phyloP scores from a whole-genome alignment of 2,888 invertebrate species.

The Tryphoninae sp. region DNA sequence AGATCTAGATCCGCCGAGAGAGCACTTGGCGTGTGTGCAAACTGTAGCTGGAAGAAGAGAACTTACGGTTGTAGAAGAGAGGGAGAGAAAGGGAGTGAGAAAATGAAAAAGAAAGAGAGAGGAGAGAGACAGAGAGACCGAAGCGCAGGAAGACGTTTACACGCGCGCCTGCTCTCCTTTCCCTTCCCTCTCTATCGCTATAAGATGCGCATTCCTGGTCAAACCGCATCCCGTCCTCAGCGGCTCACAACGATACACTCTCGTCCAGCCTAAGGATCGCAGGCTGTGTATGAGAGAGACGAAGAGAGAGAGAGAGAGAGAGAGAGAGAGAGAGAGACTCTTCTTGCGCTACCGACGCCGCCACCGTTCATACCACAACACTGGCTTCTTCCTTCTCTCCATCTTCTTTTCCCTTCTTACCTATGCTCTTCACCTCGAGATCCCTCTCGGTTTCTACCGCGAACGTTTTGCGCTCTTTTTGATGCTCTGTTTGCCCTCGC shows the following conservation, averaged over 20 bases:
- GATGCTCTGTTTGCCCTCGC: slow-evolving; percentile 68
- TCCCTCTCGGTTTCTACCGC: slow-evolving; percentile 50
- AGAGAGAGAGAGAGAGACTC: slow-evolving; percentile 20
- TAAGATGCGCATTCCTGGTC: slow-evolving; percentile 69
- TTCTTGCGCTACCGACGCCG: slow-evolving; percentile 61
- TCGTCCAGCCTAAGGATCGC: slow-evolving; percentile 36
- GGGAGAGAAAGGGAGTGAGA: slow-evolving; percentile 14
- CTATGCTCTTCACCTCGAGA: slow-evolving; percentile 17
- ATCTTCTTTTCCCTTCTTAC: slow-evolving; percentile 11
- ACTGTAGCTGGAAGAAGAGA: slow-evolving; percentile 50
- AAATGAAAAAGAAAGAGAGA: background rate
- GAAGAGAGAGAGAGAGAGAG: background rate
- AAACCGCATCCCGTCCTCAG: slow-evolving; percentile 70
- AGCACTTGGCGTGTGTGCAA: slow-evolving; percentile 45
- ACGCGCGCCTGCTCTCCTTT: slow-evolving; percentile 46
- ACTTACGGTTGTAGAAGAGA: slow-evolving; percentile 29
- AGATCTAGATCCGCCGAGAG: slow-evolving; percentile 62
- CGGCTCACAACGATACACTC: slow-evolving; percentile 61
- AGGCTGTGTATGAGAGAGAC: slow-evolving; percentile 8
- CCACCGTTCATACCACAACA: slow-evolving; percentile 52
- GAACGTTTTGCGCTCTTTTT: slow-evolving; percentile 63
- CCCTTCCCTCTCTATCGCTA: slow-evolving; percentile 24
- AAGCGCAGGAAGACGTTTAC: slow-evolving; percentile 61
- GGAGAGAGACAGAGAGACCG: slow-evolving; percentile 25
- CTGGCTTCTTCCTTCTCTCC: slow-evolving; percentile 13